Conservation (phyloP, 2,888 invertebrate species). For the Timema podura region DNA sequence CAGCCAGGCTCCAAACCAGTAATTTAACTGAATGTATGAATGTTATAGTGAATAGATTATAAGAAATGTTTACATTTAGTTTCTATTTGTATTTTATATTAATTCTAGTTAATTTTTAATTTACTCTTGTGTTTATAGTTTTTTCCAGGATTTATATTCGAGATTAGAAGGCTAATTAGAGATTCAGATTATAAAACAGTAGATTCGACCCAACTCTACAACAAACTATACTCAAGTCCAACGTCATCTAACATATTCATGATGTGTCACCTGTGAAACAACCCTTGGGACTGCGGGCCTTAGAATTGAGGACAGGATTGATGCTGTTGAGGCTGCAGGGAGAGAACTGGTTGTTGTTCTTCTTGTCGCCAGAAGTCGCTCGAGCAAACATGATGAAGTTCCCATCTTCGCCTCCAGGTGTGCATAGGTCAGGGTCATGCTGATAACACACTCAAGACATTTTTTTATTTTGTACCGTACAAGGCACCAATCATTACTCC, state of each 20-base stretch:
- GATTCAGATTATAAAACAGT: no score
- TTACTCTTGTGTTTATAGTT: background rate
- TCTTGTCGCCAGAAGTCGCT: slow-evolving; percentile 96
- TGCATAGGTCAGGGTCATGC: slow-evolving; percentile 94
- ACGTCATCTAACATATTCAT: background rate
- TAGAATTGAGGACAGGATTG: slow-evolving; percentile 86
- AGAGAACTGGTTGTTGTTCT: slow-evolving; percentile 96
- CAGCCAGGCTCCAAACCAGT: no score
- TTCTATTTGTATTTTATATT: background rate
- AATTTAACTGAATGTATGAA: no score
- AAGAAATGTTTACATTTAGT: no score
- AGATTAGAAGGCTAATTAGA: background rate
- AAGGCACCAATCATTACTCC: background rate
- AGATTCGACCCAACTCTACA: background rate
- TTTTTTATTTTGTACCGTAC: no score
- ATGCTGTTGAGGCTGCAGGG: slow-evolving; percentile 90
- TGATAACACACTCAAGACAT: slow-evolving; percentile 41
- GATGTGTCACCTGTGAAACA: slow-evolving; percentile 75
- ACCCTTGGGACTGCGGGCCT: slow-evolving; percentile 83
- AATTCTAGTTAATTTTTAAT: background rate
- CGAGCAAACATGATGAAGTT: slow-evolving; percentile 99
- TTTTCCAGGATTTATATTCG: background rate
- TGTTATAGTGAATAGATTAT: no score
- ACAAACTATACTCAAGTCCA: background rate
- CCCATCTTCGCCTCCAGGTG: slow-evolving; percentile 93